phyloP scores from a whole-genome alignment of 2,888 invertebrate genomes.

The Diaphora mendica region DNA sequence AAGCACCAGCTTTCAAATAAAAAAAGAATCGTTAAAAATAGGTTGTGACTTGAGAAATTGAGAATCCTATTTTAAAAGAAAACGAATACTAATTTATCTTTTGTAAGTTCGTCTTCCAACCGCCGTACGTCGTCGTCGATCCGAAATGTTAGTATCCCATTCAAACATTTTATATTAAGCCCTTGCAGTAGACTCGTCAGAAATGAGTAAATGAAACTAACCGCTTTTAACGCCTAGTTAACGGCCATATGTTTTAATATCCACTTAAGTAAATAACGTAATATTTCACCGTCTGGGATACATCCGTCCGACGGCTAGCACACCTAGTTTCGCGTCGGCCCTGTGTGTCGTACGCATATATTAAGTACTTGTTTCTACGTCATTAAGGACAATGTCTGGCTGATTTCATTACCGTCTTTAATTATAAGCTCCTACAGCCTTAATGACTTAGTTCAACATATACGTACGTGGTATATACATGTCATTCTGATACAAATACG shows the following conservation, averaged over 20 bases:
- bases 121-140: not conserved
- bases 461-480: not conserved
- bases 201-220: conserved; percentile 63
- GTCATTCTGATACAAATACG: not conserved
- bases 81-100: not conserved
- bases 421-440: conserved; percentile 19
- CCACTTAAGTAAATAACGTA: conserved; percentile 65
- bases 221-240: conserved; percentile 62
- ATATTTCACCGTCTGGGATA: conserved; percentile 66
- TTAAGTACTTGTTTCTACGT: conserved; percentile 39
- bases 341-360: conserved; percentile 9
- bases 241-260: conserved; percentile 58
- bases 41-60: too few species aligned
- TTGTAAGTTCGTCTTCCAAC: not conserved
- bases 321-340: conserved; percentile 34
- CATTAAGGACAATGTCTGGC: conserved; percentile 33
- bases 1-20: too few species aligned
- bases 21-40: too few species aligned
- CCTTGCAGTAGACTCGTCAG: conserved; percentile 14
- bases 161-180: not conserved
- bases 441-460: conserved; percentile 29
- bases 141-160: not conserved
- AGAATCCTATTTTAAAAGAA: not conserved
- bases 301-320: conserved; percentile 61
- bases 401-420: conserved; percentile 37